These are phyloP conservation scores for Arctopsyche grandis DNA, from an alignment of 1,140 invertebrate genomes.

Conservation along the genomic window DNA sequence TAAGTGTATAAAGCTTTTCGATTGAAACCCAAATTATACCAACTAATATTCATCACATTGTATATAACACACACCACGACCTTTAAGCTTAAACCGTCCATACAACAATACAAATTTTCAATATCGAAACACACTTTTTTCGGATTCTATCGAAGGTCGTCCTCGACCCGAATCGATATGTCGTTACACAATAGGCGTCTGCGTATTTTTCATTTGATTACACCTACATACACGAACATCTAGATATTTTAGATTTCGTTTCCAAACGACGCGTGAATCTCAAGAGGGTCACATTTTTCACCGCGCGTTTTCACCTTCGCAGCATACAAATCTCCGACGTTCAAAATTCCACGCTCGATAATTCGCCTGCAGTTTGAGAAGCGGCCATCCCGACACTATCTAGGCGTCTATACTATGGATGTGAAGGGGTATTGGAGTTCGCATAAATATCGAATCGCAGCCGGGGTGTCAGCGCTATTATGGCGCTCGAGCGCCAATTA, in stretches of 20 bases:
- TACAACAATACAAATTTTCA: no score
- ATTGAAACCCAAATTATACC: no score
- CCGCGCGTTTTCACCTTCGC: background rate
- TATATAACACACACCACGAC: no score
- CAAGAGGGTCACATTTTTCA: conserved; percentile 26
- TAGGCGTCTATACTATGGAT: background rate
- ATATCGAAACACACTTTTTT: background rate
- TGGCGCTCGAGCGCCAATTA: conserved; percentile 36
- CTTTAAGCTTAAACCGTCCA: no score
- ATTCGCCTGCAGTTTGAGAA: background rate
- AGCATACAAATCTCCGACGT: background rate
- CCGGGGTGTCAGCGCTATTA: conserved; percentile 31
- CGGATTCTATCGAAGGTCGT: background rate
- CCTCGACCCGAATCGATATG: background rate
- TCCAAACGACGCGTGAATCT: conserved; percentile 14
- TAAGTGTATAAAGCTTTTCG: no score
- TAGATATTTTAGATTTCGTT: background rate
- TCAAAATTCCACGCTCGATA: background rate
- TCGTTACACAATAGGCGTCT: conserved; percentile 14
- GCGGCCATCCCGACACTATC: background rate
- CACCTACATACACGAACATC: background rate
- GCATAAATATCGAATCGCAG: conserved; percentile 13
- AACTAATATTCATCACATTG: no score
- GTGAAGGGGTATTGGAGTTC: background rate
- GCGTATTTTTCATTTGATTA: conserved; percentile 26